Conservation (phyloP, 2,888 invertebrate species). For the Drosophila helvetica region DNA sequence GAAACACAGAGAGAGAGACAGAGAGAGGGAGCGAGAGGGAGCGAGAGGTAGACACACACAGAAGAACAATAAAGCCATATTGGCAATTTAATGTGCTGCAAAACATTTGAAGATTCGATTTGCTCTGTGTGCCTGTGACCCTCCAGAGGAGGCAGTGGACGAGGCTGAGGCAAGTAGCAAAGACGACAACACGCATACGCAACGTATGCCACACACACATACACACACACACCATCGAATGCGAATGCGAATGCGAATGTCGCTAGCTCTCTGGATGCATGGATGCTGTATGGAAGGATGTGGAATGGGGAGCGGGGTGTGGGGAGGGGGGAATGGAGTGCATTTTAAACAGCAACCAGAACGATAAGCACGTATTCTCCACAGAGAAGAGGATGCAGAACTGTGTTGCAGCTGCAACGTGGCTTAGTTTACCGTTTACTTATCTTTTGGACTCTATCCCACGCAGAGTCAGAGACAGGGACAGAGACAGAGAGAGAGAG, state of each 20-base stretch:
- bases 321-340: slow-evolving; percentile 11
- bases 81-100: slow-evolving; percentile 73
- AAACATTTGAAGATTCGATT: slow-evolving; percentile 55
- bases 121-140: slow-evolving; percentile 1
- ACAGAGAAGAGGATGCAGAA: slow-evolving; percentile 1
- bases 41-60: neutral
- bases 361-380: slow-evolving; percentile 32
- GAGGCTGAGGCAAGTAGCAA: slow-evolving; percentile 2
- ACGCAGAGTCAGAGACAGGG: slow-evolving; percentile 45
- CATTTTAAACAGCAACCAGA: slow-evolving; percentile 31
- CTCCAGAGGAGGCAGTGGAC: neutral
- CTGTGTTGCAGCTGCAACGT: slow-evolving; percentile 34
- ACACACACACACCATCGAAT: neutral
- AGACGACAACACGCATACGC: slow-evolving; percentile 64
- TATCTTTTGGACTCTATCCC: slow-evolving; percentile 39
- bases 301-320: too few relatives aligned
- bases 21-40: neutral
- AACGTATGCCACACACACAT: slow-evolving; percentile 53
- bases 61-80: slow-evolving; percentile 70
- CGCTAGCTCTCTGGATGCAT: neutral
- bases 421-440: slow-evolving; percentile 53
- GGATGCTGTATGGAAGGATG: neutral
- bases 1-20: slow-evolving; percentile 10
- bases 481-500: slow-evolving; percentile 15
- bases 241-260: neutral